Conservation (phyloP, 1,140 invertebrate genomes). For the Ceratina calcarata region DNA sequence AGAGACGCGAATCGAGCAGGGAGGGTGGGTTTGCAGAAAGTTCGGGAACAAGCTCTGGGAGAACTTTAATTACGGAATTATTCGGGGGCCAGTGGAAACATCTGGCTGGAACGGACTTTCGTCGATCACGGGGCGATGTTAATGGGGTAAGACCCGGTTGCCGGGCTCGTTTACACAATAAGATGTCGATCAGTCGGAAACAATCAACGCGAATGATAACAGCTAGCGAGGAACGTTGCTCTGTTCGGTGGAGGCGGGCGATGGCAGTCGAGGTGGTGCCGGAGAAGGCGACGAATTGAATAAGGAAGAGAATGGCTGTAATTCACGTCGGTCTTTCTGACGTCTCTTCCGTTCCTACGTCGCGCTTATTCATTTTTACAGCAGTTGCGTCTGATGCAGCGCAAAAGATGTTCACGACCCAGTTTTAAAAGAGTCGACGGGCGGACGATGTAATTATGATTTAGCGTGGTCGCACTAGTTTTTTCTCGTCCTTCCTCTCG, state of each 20-base stretch:
- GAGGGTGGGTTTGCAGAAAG: background rate
- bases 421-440: conserved; percentile 40
- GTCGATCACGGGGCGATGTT: conserved; percentile 7
- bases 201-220: conserved; percentile 45
- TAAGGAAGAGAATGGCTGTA: conserved; percentile 43
- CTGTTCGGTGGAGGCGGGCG: background rate
- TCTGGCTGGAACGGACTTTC: conserved; percentile 4
- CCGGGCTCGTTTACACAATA: conserved; percentile 33
- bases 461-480: conserved; percentile 12
- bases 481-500: background rate
- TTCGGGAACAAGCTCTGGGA: background rate
- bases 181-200: conserved; percentile 45
- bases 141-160: conserved; percentile 7
- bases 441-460: conserved; percentile 46
- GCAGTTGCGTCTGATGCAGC: conserved; percentile 40
- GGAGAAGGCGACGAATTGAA: conserved; percentile 28
- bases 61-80: conserved; percentile 44
- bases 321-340: conserved; percentile 45
- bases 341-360: conserved; percentile 34
- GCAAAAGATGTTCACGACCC: conserved; percentile 43
- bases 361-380: conserved; percentile 47
- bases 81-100: background rate
- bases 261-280: background rate
- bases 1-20: background rate
- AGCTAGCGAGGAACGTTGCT: background rate